Base-by-base conservation (phyloP, 2,113 vertebrate genomes). In the Anthoscopus minutus region DNA sequence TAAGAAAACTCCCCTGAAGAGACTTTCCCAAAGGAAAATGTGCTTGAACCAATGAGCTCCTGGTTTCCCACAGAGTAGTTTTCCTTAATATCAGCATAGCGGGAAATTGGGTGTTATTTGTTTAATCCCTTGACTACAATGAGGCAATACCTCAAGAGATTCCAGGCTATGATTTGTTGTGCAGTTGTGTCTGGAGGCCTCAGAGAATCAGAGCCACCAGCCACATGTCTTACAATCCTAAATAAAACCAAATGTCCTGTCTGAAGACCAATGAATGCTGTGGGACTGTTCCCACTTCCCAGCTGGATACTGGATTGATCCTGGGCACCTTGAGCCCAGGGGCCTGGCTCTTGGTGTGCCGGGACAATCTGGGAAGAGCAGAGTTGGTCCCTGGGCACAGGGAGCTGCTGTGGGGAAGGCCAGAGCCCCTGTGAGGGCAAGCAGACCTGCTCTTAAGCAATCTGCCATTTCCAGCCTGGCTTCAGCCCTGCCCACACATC, bases 71-170 rank as follows among this genome's bases (percentile, higher is more conserved):
- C 44, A 83, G 33, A 77, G 54, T 62, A 73, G 53, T 78, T 90
- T 90, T 93, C 73, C 64, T 86, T 86, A 83, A 62, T 76, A 83
- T 73, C 79, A 88, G 40, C 48, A 53, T 71, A 83, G 81, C 0
- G 56, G 89, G 92, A 96, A 95, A 96, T 92, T 64, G 74, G 42
- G 66, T 82, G 27, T 86, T 96, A 86, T 53, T 94, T 86, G 50
- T 83, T 81, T 89, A 93, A 73, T 95, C 71, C 64, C 60, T 88
- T 67, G 87, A 37, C 87, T 74, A 73, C 35, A 13, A 24, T 77
- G 89, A 95, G 81, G 89, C 96, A 94, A 94, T 91, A 88, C 58
- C n/a, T 96, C 72, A 88, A 96, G 72, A 82, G 81, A 89, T 66
- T 93, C 57, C 62, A 88, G 56, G 30, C 47, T 80, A 23, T 91